Evolutionary conservation across 2,888 invertebrate genomes (phyloP), one percentile per base, ranked within the genome.

Genomic region (Xestia c-nigrum): DNA sequence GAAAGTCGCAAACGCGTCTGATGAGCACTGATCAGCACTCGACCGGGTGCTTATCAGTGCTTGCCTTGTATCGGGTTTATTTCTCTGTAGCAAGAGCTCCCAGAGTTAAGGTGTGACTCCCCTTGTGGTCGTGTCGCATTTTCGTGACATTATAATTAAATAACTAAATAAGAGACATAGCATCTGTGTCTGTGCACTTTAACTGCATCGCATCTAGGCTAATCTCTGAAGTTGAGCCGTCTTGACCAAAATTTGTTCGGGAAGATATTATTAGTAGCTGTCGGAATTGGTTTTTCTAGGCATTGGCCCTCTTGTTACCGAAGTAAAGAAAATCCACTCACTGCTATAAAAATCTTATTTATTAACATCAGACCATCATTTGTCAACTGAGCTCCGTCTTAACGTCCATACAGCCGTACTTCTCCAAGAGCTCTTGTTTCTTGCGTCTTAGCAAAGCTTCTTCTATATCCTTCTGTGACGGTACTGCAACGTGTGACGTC

Each of bases 391-490:
- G 83, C 84, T 95, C 96, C 84, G 94, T 88, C 87, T 95, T 97
- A 31, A 96, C 95, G 67, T 97, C 97, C 89, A 95, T 89, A 80
- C 97, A 97, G 1, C 97, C 98, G 94, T 99, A 99, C 94, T 98
- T 98, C 88, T 98, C 98, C 79, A 99, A 93, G 63, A 99, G 96
- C 94, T 99, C 99, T 93, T 98, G 98, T 94, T 99, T 99, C 94
- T 99, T 99, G 90, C 99, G 97, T 85, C 97, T 97, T 0, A 99
- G 96, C 75, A 99, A 96, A 0, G 99, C 99, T 90, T 98, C 98
- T 92, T 99, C 99, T 83, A 99, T 98, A 93, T 99, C 99, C 94
- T 98, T 98, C 94, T 99, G 99, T 21, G 99, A 98, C 0, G 99
- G 99, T 52, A 99, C 99, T 12, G 99, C 98, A 66, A 99, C 99